A percentile compares a stretch with the other conserved stretches of the same genome.
Conservation (phyloP, 2,888 invertebrate genomes). For the Strigamia maritima region DNA sequence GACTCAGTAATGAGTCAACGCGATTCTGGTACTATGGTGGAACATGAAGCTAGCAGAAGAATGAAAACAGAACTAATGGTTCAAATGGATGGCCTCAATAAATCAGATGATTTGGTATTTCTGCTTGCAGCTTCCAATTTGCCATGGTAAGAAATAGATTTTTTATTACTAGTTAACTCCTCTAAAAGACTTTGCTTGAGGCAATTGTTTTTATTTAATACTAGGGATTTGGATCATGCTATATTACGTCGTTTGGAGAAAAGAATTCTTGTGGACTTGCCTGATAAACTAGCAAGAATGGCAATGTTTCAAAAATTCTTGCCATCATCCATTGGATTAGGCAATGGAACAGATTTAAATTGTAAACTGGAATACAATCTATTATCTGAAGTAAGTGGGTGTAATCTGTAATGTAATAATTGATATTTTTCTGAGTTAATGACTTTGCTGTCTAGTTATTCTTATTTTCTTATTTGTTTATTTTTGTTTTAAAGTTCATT, state of each 20-base stretch:
- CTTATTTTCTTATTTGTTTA: too few species aligned
- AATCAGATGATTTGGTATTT: slow-evolving; percentile 65
- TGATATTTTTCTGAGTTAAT: too few species aligned
- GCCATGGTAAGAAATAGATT: too few species aligned
- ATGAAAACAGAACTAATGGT: slow-evolving; percentile 85
- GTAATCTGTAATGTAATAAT: too few species aligned
- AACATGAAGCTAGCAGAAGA: slow-evolving; percentile 81
- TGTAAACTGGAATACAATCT: slow-evolving; percentile 55
- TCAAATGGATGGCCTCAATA: slow-evolving; percentile 74
- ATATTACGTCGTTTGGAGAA: slow-evolving; percentile 84
- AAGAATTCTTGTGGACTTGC: slow-evolving; percentile 74
- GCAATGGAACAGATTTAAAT: slow-evolving; percentile 52
- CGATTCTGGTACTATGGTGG: slow-evolving; percentile 50
- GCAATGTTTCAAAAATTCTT: slow-evolving; percentile 63
- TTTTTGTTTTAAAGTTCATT: not conserved
- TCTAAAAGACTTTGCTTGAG: too few species aligned
- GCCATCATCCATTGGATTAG: slow-evolving; percentile 50
- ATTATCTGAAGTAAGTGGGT: slow-evolving; percentile 51
- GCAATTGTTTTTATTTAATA: too few species aligned
- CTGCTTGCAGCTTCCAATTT: slow-evolving; percentile 84
- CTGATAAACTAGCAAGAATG: slow-evolving; percentile 64
- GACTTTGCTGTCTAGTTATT: too few species aligned
- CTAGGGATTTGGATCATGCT: slow-evolving; percentile 85
- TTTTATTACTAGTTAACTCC: too few species aligned
- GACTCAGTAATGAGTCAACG: slow-evolving; percentile 73